Evolutionary conservation across 2,888 invertebrate genomes (phyloP), one percentile per base, ranked within the genome.

Genomic region (Dicranocentrus wangi): DNA sequence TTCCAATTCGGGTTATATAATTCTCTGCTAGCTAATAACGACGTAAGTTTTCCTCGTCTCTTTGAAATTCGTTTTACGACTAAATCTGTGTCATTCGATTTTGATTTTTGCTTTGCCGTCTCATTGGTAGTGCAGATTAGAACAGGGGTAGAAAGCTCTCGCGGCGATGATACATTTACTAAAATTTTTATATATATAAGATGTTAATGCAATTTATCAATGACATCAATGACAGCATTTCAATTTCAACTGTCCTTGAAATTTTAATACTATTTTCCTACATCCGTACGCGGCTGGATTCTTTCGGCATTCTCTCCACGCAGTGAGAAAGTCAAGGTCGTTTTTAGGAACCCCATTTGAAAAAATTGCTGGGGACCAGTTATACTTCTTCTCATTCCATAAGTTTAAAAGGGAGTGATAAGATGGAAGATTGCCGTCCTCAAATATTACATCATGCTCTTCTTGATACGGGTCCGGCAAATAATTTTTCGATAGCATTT

Each of bases 221-320:
- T n/a, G n/a, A n/a, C n/a, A n/a, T n/a, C n/a, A n/a, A n/a, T n/a
- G n/a, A n/a, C n/a, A n/a, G n/a, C n/a, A n/a, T n/a, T n/a, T n/a
- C n/a, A n/a, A n/a, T n/a, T n/a, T n/a, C n/a, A n/a, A n/a, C n/a
- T n/a, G n/a, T n/a, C n/a, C n/a, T n/a, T n/a, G n/a, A n/a, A n/a
- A n/a, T n/a, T n/a, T n/a, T n/a, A n/a, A n/a, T n/a, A n/a, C n/a
- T n/a, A n/a, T n/a, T n/a, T n/a, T n/a, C n/a, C n/a, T n/a, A n/a
- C n/a, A n/a, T n/a, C n/a, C n/a, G n/a, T n/a, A n/a, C n/a, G n/a
- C n/a, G n/a, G n/a, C n/a, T n/a, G 77, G 77, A 63, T 77, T 69
- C 51, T 39, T 69, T 0, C 77, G 60, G 23, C 77, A 77, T 55
- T 77, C 63, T 7, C 77, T 28, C 77, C 77, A 77, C 21, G 47